phyloP scores from a whole-genome alignment of 2,888 invertebrate genomes.

The Pterostichus madidus region DNA sequence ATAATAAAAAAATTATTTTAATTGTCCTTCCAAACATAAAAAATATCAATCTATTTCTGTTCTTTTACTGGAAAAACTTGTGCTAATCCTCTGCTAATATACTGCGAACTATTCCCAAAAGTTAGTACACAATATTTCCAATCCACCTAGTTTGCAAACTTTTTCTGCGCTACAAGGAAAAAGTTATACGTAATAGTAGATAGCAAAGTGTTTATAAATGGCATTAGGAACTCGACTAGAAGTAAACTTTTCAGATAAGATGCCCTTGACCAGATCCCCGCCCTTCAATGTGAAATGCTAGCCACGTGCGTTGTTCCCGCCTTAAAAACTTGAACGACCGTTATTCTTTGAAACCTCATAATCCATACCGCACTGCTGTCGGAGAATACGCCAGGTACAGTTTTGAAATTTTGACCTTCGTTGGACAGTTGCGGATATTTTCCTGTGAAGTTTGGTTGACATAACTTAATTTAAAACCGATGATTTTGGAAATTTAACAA shows the following conservation, averaged over 20 bases:
- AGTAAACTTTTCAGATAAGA: not conserved
- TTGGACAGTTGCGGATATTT: too few species aligned
- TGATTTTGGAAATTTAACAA: too few species aligned
- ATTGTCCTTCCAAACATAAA: too few species aligned
- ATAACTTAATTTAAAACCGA: too few species aligned
- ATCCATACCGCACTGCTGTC: not conserved
- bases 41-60: too few species aligned
- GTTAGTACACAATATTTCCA: too few species aligned
- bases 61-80: too few species aligned
- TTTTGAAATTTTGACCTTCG: not conserved
- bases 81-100: too few species aligned
- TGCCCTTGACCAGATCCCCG: conserved; percentile 1
- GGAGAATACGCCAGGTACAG: not conserved
- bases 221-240: not conserved
- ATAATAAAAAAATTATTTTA: too few species aligned
- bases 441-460: too few species aligned
- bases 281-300: not conserved
- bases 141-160: too few species aligned
- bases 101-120: too few species aligned
- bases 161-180: not conserved
- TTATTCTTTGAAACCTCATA: not conserved
- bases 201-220: not conserved
- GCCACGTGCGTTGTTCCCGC: not conserved
- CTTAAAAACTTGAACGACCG: not conserved
- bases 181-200: not conserved